Conservation (phyloP, 2,888 invertebrate species). For the Muschampia staudingeri region DNA sequence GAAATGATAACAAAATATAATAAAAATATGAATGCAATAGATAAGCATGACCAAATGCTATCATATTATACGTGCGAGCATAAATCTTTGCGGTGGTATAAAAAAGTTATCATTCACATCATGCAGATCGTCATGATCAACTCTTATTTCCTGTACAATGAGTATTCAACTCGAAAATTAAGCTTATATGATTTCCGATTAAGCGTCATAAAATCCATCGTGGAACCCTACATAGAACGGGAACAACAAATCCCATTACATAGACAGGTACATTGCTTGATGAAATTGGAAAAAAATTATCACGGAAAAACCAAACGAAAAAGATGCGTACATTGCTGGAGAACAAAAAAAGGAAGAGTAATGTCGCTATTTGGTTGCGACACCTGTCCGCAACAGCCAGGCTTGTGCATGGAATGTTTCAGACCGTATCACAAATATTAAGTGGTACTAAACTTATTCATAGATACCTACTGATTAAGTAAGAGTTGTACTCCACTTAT, state of each 20-base stretch:
- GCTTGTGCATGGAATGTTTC: constrained; percentile 19
- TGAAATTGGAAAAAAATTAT: constrained; percentile 19
- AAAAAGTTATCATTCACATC: constrained; percentile 19
- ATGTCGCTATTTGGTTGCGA: constrained; percentile 19
- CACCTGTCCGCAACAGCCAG: constrained; percentile 15
- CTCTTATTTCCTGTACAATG: constrained; percentile 19
- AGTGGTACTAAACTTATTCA: constrained; percentile 19
- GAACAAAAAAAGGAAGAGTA: constrained; percentile 19
- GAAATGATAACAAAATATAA: constrained; percentile 19
- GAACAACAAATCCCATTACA: constrained; percentile 19
- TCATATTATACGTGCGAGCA: constrained; percentile 21
- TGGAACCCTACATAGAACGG: constrained; percentile 19
- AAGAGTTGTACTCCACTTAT: constrained; percentile 19
- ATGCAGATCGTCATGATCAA: constrained; percentile 19
- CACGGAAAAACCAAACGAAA: constrained; percentile 19
- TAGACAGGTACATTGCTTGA: constrained; percentile 19
- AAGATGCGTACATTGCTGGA: constrained; percentile 19
- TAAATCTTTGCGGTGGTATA: constrained; percentile 21
- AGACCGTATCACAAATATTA: constrained; percentile 19
- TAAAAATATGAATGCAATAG: constrained; percentile 19
- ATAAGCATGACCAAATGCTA: constrained; percentile 19
- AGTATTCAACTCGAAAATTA: constrained; percentile 19
- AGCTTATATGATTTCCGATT: constrained; percentile 19
- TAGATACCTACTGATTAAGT: constrained; percentile 19
- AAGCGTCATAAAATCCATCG: constrained; percentile 19